Evolutionary conservation across 2,113 vertebrate species (phyloP).

Genomic region (Pycnonotus jocosus): DNA sequence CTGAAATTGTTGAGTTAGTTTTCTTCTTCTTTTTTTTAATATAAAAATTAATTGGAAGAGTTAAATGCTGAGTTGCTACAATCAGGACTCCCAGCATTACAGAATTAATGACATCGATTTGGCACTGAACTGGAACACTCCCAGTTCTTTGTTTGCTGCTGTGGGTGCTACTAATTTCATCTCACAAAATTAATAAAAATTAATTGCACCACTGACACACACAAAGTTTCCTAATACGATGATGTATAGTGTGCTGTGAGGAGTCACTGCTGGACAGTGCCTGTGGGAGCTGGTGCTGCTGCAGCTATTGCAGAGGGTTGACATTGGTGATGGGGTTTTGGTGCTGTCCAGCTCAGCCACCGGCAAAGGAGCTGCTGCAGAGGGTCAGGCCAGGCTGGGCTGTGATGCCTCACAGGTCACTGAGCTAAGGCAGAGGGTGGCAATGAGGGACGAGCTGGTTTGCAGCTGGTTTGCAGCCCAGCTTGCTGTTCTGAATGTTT

Average conservation of each 20-base stretch:
- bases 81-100: slow-evolving; percentile 54
- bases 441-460: rapidly evolving
- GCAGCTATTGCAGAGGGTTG: neutral
- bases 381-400: neutral
- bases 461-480: neutral
- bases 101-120: slow-evolving; percentile 68
- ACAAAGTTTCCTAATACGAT: slow-evolving; percentile 58
- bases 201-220: slow-evolving; percentile 61
- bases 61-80: slow-evolving; percentile 69
- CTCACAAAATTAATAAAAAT: slow-evolving; percentile 75
- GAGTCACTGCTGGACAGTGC: neutral
- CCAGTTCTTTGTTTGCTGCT: slow-evolving; percentile 37
- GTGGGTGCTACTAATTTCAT: slow-evolving; percentile 64
- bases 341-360: too few relatives aligned
- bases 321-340: rapidly evolving
- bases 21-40: slow-evolving; percentile 1
- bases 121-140: slow-evolving; percentile 41
- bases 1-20: slow-evolving; percentile 52
- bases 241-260: slow-evolving; percentile 47
- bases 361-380: rapidly evolving
- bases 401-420: neutral
- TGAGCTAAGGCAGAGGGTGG: neutral
- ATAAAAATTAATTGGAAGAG: slow-evolving; percentile 70
- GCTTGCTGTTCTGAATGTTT: rapidly evolving
- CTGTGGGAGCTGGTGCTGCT: neutral